Evolutionary conservation across 2,888 invertebrate genomes (phyloP).

Genomic region (Habroteleia sp.): DNA sequence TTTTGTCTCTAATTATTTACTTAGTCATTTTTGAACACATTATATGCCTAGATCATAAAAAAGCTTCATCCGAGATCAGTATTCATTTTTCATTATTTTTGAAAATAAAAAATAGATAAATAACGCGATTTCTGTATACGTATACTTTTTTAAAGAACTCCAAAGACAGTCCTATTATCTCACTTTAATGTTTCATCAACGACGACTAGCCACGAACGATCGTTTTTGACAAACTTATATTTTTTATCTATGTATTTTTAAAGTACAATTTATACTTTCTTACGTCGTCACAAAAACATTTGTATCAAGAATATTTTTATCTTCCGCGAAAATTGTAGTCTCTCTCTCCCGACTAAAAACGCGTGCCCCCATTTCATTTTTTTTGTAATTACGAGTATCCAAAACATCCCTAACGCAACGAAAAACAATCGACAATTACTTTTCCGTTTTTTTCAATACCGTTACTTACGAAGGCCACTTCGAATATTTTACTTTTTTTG

Average conservation of each 20-base stretch:
- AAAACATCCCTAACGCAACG: constrained; percentile 59
- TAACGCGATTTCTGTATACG: constrained; percentile 66
- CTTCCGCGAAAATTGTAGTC: constrained; percentile 65
- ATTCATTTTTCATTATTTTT: constrained; percentile 66
- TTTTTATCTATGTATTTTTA: constrained; percentile 59
- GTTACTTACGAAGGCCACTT: constrained; percentile 80
- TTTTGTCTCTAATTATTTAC: constrained; percentile 63
- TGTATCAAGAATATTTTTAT: constrained; percentile 80
- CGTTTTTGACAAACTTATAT: constrained; percentile 63
- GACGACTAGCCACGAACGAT: constrained; percentile 67
- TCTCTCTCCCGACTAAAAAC: constrained; percentile 61
- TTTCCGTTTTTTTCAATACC: constrained; percentile 66
- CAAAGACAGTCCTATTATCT: constrained; percentile 73
- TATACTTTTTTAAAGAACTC: constrained; percentile 67
- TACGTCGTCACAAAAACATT: constrained; percentile 77
- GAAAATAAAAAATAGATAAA: constrained; percentile 71
- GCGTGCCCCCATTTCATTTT: constrained; percentile 57
- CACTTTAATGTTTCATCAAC: constrained; percentile 67
- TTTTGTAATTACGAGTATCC: constrained; percentile 50
- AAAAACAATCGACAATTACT: constrained; percentile 76
- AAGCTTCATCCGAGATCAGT: constrained; percentile 70
- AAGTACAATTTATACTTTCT: constrained; percentile 69
- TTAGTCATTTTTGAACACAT: constrained; percentile 78
- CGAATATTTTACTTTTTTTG: constrained; percentile 74
- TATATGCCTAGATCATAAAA: constrained; percentile 79